Conservation (phyloP, 2,797 vertebrate species). For the Tauraco hartlaubi region DNA sequence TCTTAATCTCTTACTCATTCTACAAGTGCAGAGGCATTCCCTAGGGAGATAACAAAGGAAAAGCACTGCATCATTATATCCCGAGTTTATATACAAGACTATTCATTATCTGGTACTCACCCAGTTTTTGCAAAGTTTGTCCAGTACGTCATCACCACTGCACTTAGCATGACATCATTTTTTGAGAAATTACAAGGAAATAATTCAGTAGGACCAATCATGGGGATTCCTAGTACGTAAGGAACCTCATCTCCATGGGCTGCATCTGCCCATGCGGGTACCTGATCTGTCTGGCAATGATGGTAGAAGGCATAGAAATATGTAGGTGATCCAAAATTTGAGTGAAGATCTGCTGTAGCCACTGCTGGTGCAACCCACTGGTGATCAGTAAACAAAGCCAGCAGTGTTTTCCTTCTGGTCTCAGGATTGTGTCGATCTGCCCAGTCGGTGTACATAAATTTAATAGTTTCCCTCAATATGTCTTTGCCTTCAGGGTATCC, state of each 20-base stretch:
- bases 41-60: neutral
- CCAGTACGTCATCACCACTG: slow-evolving; percentile 99
- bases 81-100: neutral
- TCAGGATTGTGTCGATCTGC: slow-evolving; percentile 97
- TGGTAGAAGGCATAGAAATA: slow-evolving; percentile 99
- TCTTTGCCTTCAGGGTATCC: slow-evolving; percentile 99
- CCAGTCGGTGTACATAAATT: slow-evolving; percentile 99
- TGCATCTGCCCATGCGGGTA: slow-evolving; percentile 97
- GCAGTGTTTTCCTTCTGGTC: slow-evolving; percentile 94
- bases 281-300: slow-evolving; percentile 99
- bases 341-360: slow-evolving; percentile 98
- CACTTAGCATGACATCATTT: slow-evolving; percentile 99
- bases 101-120: slow-evolving; percentile 79
- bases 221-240: slow-evolving; percentile 96
- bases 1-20: neutral
- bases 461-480: slow-evolving; percentile 97
- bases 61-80: neutral
- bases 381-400: slow-evolving; percentile 98
- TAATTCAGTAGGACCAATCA: slow-evolving; percentile 98
- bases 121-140: slow-evolving; percentile 99
- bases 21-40: neutral
- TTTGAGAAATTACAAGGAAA: slow-evolving; percentile 99
- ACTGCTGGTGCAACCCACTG: slow-evolving; percentile 99
- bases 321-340: slow-evolving; percentile 97
- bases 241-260: slow-evolving; percentile 98